Conservation (phyloP, 2,888 invertebrate species). For the Drosophila imparisetae region DNA sequence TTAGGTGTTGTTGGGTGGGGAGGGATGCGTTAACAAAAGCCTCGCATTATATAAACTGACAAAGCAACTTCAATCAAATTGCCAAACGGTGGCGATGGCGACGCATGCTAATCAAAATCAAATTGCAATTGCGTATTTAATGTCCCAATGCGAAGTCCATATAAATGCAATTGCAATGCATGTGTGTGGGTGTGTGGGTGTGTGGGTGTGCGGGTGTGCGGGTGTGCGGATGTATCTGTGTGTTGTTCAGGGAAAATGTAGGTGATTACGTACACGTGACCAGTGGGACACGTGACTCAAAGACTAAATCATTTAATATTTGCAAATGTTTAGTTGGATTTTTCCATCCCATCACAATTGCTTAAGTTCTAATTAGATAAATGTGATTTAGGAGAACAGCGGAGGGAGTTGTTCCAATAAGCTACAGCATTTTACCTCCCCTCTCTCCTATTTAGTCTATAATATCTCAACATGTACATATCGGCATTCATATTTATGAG, state of each 20-base stretch:
- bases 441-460: neutral
- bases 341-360: neutral
- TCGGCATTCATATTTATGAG: neutral
- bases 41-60: slow-evolving; percentile 59
- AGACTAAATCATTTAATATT: neutral
- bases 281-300: slow-evolving; percentile 15
- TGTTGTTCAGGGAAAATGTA: neutral
- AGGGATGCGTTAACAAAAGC: slow-evolving; percentile 22
- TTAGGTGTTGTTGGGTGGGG: neutral
- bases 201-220: neutral
- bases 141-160: slow-evolving; percentile 53
- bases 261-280: slow-evolving; percentile 15
- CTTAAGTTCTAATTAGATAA: neutral
- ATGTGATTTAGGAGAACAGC: neutral
- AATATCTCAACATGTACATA: neutral
- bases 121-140: slow-evolving; percentile 69
- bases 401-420: neutral
- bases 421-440: neutral
- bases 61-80: slow-evolving; percentile 36
- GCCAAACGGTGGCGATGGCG: slow-evolving; percentile 12
- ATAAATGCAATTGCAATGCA: slow-evolving; percentile 39
- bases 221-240: neutral
- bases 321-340: neutral
- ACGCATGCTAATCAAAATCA: slow-evolving; percentile 62
- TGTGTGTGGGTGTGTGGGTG: neutral